These are phyloP conservation scores for Phoeniculus purpureus DNA, from an alignment of 2,797 vertebrate species.

Conservation along the genomic window DNA sequence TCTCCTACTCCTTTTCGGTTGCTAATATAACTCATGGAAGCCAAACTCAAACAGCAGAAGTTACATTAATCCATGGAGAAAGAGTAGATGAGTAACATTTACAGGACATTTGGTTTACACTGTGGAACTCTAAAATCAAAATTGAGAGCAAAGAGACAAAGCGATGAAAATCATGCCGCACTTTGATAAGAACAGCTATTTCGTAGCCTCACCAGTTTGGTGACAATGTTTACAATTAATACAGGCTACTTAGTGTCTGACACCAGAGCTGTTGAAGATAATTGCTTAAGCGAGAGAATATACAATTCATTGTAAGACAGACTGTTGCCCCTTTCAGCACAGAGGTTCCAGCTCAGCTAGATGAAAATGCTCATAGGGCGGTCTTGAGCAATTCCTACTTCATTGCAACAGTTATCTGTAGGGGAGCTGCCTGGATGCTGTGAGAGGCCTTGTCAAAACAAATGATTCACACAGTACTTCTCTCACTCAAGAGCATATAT, in stretches of 20 bases:
- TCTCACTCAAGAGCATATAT: background rate
- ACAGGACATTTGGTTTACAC: background rate
- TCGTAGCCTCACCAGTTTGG: background rate
- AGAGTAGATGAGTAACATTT: background rate
- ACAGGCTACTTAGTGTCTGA: background rate
- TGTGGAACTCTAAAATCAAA: background rate
- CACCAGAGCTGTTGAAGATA: background rate
- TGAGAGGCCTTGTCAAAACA: background rate
- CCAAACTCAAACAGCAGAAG: background rate
- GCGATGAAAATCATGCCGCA: background rate
- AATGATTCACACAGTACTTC: background rate
- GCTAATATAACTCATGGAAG: background rate
- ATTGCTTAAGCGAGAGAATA: background rate
- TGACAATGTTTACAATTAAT: background rate
- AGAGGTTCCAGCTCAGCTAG: background rate
- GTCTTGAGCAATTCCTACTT: rapidly evolving
- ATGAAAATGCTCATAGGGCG: background rate
- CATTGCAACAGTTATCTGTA: background rate
- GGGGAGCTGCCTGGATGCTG: background rate
- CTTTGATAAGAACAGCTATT: background rate
- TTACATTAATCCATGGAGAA: background rate
- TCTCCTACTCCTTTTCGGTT: background rate
- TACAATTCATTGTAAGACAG: background rate
- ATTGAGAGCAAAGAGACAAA: background rate
- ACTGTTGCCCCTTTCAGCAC: background rate